Conservation (phyloP, 2,797 vertebrate species). For the Rachycentron canadum region DNA sequence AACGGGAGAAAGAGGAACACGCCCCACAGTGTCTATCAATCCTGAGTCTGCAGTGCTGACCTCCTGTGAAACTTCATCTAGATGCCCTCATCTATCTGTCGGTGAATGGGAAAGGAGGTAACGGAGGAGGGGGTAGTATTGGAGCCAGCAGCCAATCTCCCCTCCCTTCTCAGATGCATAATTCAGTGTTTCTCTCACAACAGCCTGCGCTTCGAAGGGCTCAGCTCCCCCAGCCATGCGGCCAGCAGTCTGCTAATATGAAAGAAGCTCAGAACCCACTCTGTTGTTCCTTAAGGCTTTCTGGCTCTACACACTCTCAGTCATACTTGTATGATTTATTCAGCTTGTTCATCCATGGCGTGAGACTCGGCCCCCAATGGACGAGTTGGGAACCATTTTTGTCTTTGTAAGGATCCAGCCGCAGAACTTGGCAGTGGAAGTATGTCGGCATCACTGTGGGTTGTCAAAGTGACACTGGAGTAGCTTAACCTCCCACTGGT, state of each 20-base stretch:
- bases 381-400: constrained; percentile 75
- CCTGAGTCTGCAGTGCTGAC: constrained; percentile 66
- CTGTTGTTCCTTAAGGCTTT: constrained; percentile 80
- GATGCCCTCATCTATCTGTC: constrained; percentile 79
- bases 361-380: constrained; percentile 72
- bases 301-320: constrained; percentile 71
- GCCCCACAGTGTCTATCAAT: constrained; percentile 71
- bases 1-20: constrained; percentile 66
- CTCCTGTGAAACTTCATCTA: constrained; percentile 78
- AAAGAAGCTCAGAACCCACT: constrained; percentile 78
- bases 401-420: constrained; percentile 74
- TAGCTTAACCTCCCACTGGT: constrained; percentile 78
- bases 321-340: constrained; percentile 82
- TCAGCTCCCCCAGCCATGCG: constrained; percentile 83
- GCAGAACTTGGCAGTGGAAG: constrained; percentile 76
- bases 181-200: constrained; percentile 87
- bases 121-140: constrained; percentile 69
- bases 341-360: constrained; percentile 75
- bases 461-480: constrained; percentile 76
- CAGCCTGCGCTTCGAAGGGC: constrained; percentile 81
- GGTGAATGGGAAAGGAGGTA: constrained; percentile 74
- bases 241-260: constrained; percentile 83
- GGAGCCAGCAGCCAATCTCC: constrained; percentile 78
- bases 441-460: constrained; percentile 75
- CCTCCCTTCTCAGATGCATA: constrained; percentile 81